Percentiles rank a stretch among this genome's conserved stretches.
Conservation (phyloP, 2,797 vertebrate genomes). For the Esox masquinongy region DNA sequence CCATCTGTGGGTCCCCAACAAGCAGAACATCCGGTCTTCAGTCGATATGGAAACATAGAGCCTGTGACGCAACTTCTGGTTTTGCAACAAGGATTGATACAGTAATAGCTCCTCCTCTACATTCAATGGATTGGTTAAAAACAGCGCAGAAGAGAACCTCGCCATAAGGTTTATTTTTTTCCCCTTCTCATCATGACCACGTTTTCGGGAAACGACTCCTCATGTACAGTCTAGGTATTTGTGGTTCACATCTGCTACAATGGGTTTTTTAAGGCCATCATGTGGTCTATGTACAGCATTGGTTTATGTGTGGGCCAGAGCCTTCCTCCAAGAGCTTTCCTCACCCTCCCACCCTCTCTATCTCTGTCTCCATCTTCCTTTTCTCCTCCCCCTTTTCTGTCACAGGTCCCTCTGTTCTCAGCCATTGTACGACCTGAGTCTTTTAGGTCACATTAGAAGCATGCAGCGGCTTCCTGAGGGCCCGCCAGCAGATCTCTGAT, state of each 20-base stretch:
- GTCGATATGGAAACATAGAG: too few species aligned
- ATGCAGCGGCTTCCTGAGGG: not conserved
- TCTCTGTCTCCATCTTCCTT: not conserved
- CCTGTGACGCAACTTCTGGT: too few species aligned
- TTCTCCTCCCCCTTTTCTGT: not conserved
- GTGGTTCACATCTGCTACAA: not conserved
- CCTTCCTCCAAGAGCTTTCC: constrained; percentile 10
- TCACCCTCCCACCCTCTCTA: not conserved
- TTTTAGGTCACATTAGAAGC: not conserved
- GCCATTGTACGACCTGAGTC: not conserved
- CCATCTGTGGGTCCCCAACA: too few species aligned
- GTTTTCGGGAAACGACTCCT: too few species aligned
- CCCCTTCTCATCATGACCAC: too few species aligned
- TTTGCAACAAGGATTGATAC: too few species aligned
- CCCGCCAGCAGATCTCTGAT: not conserved
- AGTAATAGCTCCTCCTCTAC: too few species aligned
- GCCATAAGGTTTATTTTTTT: too few species aligned
- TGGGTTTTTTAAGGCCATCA: constrained; percentile 5
- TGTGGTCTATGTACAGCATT: constrained; percentile 16
- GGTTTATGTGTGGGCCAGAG: constrained; percentile 29
- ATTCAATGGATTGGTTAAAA: too few species aligned
- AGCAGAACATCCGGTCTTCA: too few species aligned
- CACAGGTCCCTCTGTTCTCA: not conserved
- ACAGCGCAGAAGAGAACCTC: too few species aligned
- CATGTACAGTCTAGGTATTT: too few species aligned